Evolutionary conservation across 1,140 invertebrate genomes (phyloP), one percentile per base, ranked within the genome.

Genomic region (Drosophila nasuta): DNA sequence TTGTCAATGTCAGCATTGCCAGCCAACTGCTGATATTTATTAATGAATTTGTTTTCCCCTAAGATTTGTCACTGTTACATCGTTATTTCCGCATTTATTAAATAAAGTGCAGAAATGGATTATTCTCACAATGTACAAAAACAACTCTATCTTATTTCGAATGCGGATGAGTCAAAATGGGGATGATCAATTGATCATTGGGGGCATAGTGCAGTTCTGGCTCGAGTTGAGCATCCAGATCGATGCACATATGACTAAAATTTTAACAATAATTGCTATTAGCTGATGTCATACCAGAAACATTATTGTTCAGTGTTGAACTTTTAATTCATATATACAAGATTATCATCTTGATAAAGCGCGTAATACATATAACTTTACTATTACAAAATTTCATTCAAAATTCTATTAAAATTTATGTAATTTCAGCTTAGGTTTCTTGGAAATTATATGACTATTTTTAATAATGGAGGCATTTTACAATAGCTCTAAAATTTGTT

Each of bases 81-180:
- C 56, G 60, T 6, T 41, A 28, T 52, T 85, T 85, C 81, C 81
- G 81, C 38, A 51, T 78, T 71, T 28, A 65, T 59, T 56, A 51
- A 67, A 81, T 85, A 75, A 77, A 81, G 74, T 85, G 81, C 77
- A 75, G 60, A 81, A 75, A 58, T 75, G 64, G 75, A 81, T 78
- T 75, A 80, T 81, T 81, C 65, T 75, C 65, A 60, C 77, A 80
- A 75, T 82, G 75, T 77, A 1, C 20, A 71, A 11, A 2, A 41
- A 64, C 17, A 57, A 49, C 51, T 20, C 35, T 13, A 57, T 49
- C 33, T 13, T 43, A 54, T 70, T 62, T 60, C 20, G 13, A 13
- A 52, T 64, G 57, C 33, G 59, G 51, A 65, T 65, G 68, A 64
- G 43, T 65, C 43, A 30, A 58, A 45, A 57, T 56, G 15, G 1